Evolutionary conservation across 2,113 vertebrate genomes (phyloP).

Genomic region (Mesitornis unicolor): DNA sequence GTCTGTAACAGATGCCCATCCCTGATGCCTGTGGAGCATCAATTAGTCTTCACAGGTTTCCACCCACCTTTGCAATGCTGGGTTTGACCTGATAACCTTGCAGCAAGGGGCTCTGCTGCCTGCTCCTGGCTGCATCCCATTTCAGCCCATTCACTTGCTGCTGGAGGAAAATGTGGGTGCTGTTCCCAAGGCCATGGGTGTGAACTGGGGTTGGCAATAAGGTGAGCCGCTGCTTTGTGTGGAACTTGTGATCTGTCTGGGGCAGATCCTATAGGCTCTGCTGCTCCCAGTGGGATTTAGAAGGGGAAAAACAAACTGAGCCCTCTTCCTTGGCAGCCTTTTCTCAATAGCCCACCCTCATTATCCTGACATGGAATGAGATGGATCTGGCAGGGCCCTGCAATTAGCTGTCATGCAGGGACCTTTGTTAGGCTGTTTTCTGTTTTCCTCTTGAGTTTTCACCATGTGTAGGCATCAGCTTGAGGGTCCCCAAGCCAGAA

Average conservation of each 20-base stretch:
- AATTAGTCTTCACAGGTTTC: background rate
- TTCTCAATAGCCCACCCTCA: background rate
- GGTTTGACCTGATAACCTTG: background rate
- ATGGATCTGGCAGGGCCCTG: background rate
- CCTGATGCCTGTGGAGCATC: background rate
- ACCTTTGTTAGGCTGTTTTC: background rate
- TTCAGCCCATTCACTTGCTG: background rate
- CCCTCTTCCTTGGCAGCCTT: background rate
- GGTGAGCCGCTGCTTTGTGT: background rate
- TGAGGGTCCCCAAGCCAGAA: background rate
- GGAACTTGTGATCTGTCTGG: background rate
- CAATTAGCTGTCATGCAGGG: background rate
- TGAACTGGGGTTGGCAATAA: background rate
- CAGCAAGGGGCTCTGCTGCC: background rate
- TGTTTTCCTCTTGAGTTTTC: background rate
- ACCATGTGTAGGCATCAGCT: background rate
- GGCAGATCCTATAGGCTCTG: background rate
- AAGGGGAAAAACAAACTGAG: background rate
- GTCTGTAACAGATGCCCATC: background rate
- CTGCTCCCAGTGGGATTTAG: background rate
- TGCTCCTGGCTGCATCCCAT: background rate
- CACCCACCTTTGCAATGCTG: background rate
- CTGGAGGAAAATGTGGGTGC: background rate
- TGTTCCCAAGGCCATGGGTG: background rate
- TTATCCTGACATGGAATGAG: background rate